Evolutionary conservation across 2,797 vertebrate genomes (phyloP).

Genomic region (Syndactyla subalaris): DNA sequence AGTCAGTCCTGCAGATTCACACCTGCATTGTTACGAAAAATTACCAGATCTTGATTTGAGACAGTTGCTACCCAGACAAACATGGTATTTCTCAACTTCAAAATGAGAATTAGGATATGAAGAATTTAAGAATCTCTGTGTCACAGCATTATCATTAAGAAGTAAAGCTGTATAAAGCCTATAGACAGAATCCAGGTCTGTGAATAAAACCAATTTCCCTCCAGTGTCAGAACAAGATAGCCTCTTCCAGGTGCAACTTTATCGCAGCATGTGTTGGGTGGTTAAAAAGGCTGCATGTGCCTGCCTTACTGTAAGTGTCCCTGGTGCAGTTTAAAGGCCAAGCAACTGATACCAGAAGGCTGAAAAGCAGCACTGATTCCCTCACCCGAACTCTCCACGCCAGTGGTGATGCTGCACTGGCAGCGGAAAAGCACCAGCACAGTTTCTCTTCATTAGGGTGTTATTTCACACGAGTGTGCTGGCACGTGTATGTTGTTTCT

Average conservation of each 20-base stretch:
- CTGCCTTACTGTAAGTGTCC: not conserved
- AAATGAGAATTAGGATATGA: not conserved
- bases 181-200: not conserved
- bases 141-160: not conserved
- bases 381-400: not conserved
- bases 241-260: not conserved
- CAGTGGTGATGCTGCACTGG: not conserved
- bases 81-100: not conserved
- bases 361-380: not conserved
- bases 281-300: not conserved
- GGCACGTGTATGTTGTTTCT: not conserved
- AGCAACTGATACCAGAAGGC: not conserved
- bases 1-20: not conserved
- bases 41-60: not conserved
- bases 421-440: not conserved
- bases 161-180: not conserved
- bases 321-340: not conserved
- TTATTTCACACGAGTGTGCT: fast-evolving
- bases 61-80: not conserved
- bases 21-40: not conserved
- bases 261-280: fast-evolving
- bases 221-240: not conserved
- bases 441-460: not conserved
- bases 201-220: not conserved
- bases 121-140: not conserved